Conservation (phyloP, 53 echinoderm and acorn worm species). For the Pentamera pediparva region DNA sequence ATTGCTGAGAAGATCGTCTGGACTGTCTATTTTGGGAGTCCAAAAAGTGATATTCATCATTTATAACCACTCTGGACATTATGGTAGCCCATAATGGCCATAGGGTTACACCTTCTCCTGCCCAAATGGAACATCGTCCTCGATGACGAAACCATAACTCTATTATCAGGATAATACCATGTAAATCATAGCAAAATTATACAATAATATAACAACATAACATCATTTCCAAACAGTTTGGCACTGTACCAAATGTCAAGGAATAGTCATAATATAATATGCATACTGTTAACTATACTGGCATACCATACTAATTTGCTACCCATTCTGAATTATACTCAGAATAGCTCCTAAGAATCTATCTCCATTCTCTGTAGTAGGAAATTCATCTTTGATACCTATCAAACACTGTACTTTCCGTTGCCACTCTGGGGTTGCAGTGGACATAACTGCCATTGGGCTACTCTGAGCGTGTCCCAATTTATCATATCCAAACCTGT, state of each 20-base stretch:
- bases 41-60: too few relatives aligned
- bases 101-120: slow-evolving; percentile 10
- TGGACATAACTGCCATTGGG: too few relatives aligned
- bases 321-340: not conserved
- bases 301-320: too few relatives aligned
- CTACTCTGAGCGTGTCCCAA: too few relatives aligned
- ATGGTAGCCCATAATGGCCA: not conserved
- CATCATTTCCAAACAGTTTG: too few relatives aligned
- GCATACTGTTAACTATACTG: too few relatives aligned
- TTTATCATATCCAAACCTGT: not conserved
- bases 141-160: not conserved
- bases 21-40: too few relatives aligned
- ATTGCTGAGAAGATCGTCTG: too few relatives aligned
- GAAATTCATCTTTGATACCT: not conserved
- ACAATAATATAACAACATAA: too few relatives aligned
- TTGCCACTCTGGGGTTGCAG: not conserved
- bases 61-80: not conserved
- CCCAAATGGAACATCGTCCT: slow-evolving; percentile 8
- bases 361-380: not conserved
- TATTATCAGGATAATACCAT: not conserved
- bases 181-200: not conserved
- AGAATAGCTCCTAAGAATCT: not conserved
- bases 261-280: too few relatives aligned
- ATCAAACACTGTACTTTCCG: not conserved
- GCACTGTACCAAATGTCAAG: too few relatives aligned